These are phyloP conservation scores for Drosophila nr. medialis DNA, from an alignment of 2,888 invertebrate genomes.

Conservation along the genomic window DNA sequence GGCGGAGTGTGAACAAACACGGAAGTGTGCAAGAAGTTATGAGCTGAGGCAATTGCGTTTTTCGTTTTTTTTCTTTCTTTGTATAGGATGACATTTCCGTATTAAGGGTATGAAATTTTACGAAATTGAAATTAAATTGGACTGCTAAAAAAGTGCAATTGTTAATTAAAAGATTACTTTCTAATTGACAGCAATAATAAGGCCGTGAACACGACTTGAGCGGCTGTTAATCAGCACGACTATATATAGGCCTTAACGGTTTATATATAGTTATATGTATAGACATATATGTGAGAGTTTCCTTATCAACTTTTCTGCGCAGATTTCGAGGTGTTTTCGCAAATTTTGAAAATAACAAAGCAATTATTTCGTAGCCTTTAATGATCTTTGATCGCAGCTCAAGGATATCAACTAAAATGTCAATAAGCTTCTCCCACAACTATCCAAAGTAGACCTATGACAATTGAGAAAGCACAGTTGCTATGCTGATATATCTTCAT, in stretches of 20 bases:
- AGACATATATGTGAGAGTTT: constrained; percentile 11
- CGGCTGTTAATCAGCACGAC: constrained; percentile 59
- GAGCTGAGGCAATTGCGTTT: constrained; percentile 8
- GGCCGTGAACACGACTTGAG: constrained; percentile 56
- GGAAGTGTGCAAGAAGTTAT: constrained; percentile 21
- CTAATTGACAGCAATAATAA: constrained; percentile 49
- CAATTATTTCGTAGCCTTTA: constrained; percentile 34
- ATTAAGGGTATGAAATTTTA: constrained; percentile 17
- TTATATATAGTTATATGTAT: constrained; percentile 19
- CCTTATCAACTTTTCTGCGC: constrained; percentile 47
- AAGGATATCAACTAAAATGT: not conserved
- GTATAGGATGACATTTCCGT: constrained; percentile 39
- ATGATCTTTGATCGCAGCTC: constrained; percentile 20
- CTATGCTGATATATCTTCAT: constrained; percentile 2
- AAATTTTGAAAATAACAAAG: constrained; percentile 42
- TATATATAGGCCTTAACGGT: constrained; percentile 58
- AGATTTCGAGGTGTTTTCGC: constrained; percentile 26
- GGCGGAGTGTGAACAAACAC: constrained; percentile 6
- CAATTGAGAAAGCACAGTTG: constrained; percentile 33
- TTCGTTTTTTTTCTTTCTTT: not conserved
- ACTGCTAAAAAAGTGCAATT: constrained; percentile 37
- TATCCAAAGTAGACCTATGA: constrained; percentile 29
- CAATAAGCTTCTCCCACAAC: constrained; percentile 2
- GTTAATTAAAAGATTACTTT: constrained; percentile 64
- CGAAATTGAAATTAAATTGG: constrained; percentile 4